Percentiles rank a stretch among this genome's conserved stretches.
Conservation (phyloP, 1,140 invertebrate genomes). For the Potamilus streckersoni region DNA sequence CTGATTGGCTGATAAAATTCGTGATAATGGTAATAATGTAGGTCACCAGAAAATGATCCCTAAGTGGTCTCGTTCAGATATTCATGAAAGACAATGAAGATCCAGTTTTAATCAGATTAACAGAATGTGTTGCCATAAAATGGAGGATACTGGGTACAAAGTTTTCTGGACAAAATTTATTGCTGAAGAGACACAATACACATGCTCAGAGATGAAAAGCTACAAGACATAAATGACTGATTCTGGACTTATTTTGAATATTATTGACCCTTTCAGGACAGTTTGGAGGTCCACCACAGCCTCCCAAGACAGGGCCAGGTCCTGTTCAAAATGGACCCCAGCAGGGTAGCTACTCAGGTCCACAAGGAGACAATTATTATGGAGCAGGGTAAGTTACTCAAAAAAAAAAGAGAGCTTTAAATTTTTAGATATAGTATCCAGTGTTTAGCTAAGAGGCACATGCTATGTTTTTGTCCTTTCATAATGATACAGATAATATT, state of each 20-base stretch:
- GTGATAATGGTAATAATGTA: no score
- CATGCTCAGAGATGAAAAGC: neutral
- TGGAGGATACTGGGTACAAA: no score
- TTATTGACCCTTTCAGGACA: constrained; percentile 14
- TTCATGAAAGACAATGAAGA: no score
- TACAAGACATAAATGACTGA: neutral
- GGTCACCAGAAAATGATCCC: no score
- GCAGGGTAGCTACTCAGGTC: constrained; percentile 10
- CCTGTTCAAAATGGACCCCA: constrained; percentile 41
- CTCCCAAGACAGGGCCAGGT: neutral
- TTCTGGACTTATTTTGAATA: constrained; percentile 1
- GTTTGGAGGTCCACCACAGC: constrained; percentile 24
- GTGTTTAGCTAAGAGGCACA: neutral
- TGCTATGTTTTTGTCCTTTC: neutral
- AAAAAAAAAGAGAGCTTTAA: neutral
- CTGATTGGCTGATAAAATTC: no score
- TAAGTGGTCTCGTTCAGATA: no score
- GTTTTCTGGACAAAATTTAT: neutral
- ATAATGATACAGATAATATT: neutral
- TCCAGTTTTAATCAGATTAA: neutral
- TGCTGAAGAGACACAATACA: neutral
- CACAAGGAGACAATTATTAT: constrained; percentile 36
- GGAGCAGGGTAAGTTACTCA: neutral
- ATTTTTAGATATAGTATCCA: neutral
- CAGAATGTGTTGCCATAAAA: neutral